Base-by-base conservation (phyloP, 35 echinoderm and acorn worm species). In the Heliocidaris erythrogramma region DNA sequence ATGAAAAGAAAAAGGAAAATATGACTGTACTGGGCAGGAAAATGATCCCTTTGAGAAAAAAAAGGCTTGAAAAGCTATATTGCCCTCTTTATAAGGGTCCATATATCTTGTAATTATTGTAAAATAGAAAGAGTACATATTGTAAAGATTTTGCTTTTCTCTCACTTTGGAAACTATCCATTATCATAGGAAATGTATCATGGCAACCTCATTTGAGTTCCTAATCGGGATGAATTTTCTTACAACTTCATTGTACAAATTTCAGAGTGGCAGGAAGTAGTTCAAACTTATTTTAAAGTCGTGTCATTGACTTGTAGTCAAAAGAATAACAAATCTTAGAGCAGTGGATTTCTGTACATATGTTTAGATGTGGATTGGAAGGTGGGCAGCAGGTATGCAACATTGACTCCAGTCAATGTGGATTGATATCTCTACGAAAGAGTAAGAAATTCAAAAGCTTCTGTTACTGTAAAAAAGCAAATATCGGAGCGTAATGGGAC, bases 71-170 rank as follows among this genome's bases (percentile, higher is more conserved):
- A 21, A 69, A 17, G 60, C 60, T 69, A 69, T 78, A 78, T 78
- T 78, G 65, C 65, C 65, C 65, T 89, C 13, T 42, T 9, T 48
- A 89, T 24, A 42, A 59, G 7, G 91, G 48, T 21, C 91, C 49
- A n/a, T 49, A 92, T 92, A 17, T 59, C 48, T 59, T 92, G 91
- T 92, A 92, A 92, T 92, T 92, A 92, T 92, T 92, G 91, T 92
- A 92, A 92, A 16, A 92, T 92, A 92, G 49, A 92, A 52, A 92
- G 91, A 89, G 87, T 89, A 89, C 87, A 89, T 89, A 89, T 89
- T 89, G 87, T 89, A 89, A 89, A 89, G 31, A 47, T 47, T 89
- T 89, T 89, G 14, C 31, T 89, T 89, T 24, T 78, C 65, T 78
- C 18, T 78, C 65, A 27, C 65, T 78, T 7, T 78, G 65, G 65